Evolutionary conservation across 2,797 vertebrate species (phyloP), one percentile per base, ranked within the genome.

Genomic region (Lagodon rhomboides): DNA sequence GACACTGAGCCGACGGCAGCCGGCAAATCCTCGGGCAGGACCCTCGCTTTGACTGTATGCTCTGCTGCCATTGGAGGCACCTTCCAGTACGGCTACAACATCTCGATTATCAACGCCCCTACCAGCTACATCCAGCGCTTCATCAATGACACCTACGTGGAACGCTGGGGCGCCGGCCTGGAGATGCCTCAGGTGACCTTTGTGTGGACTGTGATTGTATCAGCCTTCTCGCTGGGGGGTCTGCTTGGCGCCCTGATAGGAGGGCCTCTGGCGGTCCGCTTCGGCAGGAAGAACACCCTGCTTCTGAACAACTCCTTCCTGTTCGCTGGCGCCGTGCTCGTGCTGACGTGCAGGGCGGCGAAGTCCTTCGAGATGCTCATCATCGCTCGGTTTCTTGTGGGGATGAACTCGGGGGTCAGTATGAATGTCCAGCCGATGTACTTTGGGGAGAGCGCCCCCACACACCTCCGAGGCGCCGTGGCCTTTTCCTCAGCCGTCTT

Each of bases 361-460:
- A 93, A 73, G 20, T 97, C 96, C 9, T 97, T 97, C 25, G 97
- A 98, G 90, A 96, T 99, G 95, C 93, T 99, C 53, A 81, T 97
- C 76, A 20, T 96, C 0, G 95, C 97, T 25, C 95, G 97, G 9
- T 80, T 97, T 53, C 90, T 98, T 1, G 90, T 96, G 16, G 97
- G 98, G 0, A 17, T 98, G 12, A 98, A 96, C 75, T 93, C 96
- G 12, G 97, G 97, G 0, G 92, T 99, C 18, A 96, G 97, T 80
- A 97, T 99, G 96, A 97, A 94, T 3, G 71, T 98, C 61, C 97
- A 99, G 92, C 97, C 97, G 0, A 98, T 98, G 97, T 98, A 98
- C 62, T 95, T 99, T 53, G 97, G 96, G 0, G 97, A 98, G 87
- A 97, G 97, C 0, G 95, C 97, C 1, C 97, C 97, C 2, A 96